phyloP scores from a whole-genome alignment of 1,140 invertebrate species.

The Cherax destructor region DNA sequence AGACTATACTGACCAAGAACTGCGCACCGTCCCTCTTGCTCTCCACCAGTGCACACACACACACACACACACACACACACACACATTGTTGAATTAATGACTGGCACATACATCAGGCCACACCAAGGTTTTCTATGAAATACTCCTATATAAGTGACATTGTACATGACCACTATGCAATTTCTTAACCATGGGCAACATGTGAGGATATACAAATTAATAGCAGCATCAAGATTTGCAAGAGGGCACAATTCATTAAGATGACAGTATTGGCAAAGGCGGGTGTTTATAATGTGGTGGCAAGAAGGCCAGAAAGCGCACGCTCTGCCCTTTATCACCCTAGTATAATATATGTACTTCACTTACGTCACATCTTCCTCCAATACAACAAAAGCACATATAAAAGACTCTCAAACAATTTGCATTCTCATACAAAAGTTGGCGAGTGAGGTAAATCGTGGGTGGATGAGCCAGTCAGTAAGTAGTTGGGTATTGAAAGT shows the following conservation, averaged over 20 bases:
- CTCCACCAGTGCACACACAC: background rate
- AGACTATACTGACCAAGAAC: background rate
- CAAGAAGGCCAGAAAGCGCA: background rate
- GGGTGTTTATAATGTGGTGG: background rate
- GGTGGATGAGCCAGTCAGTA: no score
- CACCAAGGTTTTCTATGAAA: background rate
- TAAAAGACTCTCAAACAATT: no score
- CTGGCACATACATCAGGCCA: background rate
- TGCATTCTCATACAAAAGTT: no score
- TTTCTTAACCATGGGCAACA: background rate
- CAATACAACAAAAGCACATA: no score
- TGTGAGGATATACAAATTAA: no score
- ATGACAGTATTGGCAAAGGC: background rate
- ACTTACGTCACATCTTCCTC: no score
- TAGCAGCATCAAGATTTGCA: no score
- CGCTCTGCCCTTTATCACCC: background rate
- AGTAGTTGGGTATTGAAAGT: no score
- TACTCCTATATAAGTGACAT: background rate
- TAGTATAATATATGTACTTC: no score
- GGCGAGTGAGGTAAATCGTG: no score
- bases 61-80: no score
- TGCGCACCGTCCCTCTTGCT: background rate
- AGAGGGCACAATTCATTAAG: background rate
- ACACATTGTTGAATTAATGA: constrained; percentile 18
- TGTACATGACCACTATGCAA: background rate